Conservation (phyloP, 2,888 invertebrate genomes). For the Amitus sp. region DNA sequence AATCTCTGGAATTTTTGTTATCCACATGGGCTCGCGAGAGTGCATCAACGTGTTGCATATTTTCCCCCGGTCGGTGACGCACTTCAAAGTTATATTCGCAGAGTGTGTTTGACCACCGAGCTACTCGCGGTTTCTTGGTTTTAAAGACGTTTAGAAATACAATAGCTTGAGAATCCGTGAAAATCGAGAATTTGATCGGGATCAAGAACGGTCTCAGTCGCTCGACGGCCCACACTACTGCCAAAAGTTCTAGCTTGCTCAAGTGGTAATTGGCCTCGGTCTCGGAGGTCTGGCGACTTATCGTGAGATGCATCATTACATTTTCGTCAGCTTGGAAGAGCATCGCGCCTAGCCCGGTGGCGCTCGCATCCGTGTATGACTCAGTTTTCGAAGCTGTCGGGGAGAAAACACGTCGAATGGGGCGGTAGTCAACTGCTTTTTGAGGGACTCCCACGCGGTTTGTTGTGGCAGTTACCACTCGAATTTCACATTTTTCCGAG, state of each 20-base stretch:
- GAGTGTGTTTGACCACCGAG: constrained; percentile 19
- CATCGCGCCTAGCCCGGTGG: not conserved
- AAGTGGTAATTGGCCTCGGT: constrained; percentile 37
- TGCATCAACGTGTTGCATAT: constrained; percentile 20
- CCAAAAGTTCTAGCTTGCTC: constrained; percentile 46
- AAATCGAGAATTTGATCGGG: constrained; percentile 34
- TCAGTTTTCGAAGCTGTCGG: constrained; percentile 16
- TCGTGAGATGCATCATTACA: constrained; percentile 33
- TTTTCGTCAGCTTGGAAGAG: constrained; percentile 25
- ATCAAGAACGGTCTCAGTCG: constrained; percentile 32
- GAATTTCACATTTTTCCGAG: not conserved
- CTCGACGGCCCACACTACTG: constrained; percentile 38
- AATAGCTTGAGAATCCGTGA: constrained; percentile 43
- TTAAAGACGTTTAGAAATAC: constrained; percentile 31
- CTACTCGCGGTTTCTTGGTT: constrained; percentile 35
- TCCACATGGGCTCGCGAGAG: constrained; percentile 12
- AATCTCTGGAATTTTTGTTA: too few relatives aligned
- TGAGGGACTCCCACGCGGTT: too few relatives aligned
- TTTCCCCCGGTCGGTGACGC: constrained; percentile 4
- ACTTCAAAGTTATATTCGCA: constrained; percentile 13
- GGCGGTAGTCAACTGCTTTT: too few relatives aligned
- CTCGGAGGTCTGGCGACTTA: constrained; percentile 45
- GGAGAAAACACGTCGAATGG: too few relatives aligned
- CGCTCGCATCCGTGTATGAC: constrained; percentile 14
- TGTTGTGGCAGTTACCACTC: too few relatives aligned